Percentiles rank a stretch among this genome's conserved stretches.
These are phyloP conservation scores for Patiria miniata DNA, from an alignment of 35 echinoderm and acorn worm species.

Conservation along the genomic window DNA sequence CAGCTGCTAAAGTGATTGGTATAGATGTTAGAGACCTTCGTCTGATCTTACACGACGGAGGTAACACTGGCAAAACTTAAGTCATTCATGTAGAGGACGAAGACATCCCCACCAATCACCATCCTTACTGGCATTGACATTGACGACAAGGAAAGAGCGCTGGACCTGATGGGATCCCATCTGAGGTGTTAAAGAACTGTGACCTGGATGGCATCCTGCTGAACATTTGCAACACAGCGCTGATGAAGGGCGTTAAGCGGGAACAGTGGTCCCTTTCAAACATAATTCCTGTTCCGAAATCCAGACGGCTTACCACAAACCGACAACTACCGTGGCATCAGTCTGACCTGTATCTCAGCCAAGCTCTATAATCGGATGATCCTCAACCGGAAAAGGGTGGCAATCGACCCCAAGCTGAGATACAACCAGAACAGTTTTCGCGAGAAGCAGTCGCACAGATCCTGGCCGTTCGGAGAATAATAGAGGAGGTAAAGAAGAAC, in stretches of 20 bases:
- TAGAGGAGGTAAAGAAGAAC: conserved; percentile 18
- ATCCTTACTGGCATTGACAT: not conserved
- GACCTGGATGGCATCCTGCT: not conserved
- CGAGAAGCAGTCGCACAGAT: not conserved
- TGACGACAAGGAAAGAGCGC: not conserved
- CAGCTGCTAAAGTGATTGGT: too few species aligned
- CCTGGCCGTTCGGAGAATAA: not conserved
- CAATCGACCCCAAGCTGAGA: not conserved
- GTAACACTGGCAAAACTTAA: too few species aligned
- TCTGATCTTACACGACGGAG: too few species aligned
- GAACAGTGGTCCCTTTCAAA: not conserved
- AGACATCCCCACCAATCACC: too few species aligned
- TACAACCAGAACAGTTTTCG: conserved; percentile 19
- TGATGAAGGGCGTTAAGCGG: not conserved
- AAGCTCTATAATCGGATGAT: not conserved
- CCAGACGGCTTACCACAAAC: not conserved
- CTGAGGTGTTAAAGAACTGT: not conserved
- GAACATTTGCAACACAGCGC: not conserved
- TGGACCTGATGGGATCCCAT: not conserved
- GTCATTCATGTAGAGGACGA: too few species aligned
- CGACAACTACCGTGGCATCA: conserved; percentile 34
- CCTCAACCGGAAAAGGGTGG: conserved; percentile 7
- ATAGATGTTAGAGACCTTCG: too few species aligned
- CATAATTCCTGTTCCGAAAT: conserved; percentile 11
- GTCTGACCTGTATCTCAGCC: not conserved